Evolutionary conservation across 2,797 vertebrate species (phyloP), one percentile per base, ranked within the genome.

Genomic region (Garrulus glandarius): DNA sequence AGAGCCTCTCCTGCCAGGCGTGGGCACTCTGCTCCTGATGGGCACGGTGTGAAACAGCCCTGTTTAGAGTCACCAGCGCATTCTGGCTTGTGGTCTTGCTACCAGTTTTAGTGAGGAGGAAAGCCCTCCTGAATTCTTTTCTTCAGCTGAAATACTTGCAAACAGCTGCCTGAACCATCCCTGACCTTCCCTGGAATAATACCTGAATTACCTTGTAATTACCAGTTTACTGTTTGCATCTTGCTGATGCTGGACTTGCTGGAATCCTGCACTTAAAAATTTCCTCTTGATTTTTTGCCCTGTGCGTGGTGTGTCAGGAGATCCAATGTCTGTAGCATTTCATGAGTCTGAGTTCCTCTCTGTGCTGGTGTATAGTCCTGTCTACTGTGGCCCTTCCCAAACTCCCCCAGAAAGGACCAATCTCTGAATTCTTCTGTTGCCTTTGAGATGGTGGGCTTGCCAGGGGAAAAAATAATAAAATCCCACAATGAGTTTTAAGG

Each of bases 381-480:
- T 89, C 75, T 83, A 2, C 57, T 44, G 14, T 80, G 59, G 76
- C 81, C 75, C 60, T 81, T 91, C 60, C 81, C 69, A 75, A 60
- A 75, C 61, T 92, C 27, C 41, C 37, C 50, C 61, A 76, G 76
- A 85, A 95, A 92, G 93, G 95, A 96, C 95, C 93, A 93, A 94
- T 89, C 46, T 93, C n/a, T 84, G 53, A 85, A 64, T 87, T 85
- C 63, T 71, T 63, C 30, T 83, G 15, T 84, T 89, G 60, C 91
- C 87, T 94, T 91, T 80, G 60, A 85, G 89, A 75, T 81, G 64
- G 43, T 75, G 52, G 56, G 65, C 83, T 95, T 93, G 83, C 68
- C 84, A 60, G 52, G 79, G 29, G 9, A 53, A 57, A 26, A 50
- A 50, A 55, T 23, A 57, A 34, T 32, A 36, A 68, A 46, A 60